Evolutionary conservation across 2,888 invertebrate species (phyloP), one percentile per base, ranked within the genome.

Genomic region (Seladonia tumulorum): DNA sequence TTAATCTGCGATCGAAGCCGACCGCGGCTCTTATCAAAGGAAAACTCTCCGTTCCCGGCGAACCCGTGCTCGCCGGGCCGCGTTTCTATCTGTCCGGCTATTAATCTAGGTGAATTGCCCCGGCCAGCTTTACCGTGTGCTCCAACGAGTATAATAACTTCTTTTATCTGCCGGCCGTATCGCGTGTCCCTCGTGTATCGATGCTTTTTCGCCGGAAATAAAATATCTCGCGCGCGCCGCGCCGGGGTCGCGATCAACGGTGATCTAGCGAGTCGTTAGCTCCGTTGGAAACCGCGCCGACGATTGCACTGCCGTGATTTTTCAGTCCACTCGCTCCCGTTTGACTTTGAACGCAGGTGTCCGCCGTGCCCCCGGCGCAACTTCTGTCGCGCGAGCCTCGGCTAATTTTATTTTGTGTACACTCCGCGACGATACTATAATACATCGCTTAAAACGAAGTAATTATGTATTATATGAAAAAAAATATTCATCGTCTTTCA

Each of bases 41-140:
- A 85, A 79, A 88, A 90, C 74, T 90, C 77, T 57, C 35, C 84
- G 87, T 90, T 90, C 83, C 82, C 63, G 78, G 42, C 83, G 80
- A 72, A 12, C 29, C 35, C n/a, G 35, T 18, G 35, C 80, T 82
- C 83, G 82, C 83, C 60, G 2, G 35, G 3, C 5, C 29, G 7
- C 66, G 83, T 90, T 91, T 86, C 86, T 90, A 88, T 88, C 88
- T 88, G 79, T 68, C 68, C 77, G 79, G 74, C 86, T 81, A 86
- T 88, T 88, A 87, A 87, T 87, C 87, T 81, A 45, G 79, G 77
- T 47, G 85, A 88, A 87, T 88, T 77, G 82, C 78, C 79, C n/a
- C 18, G 45, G n/a, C n/a, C 68, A 12, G 42, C 45, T 80, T 80
- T 70, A 60, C 66, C 29, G 76, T 45, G 53, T 53, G 53, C 22